Evolutionary conservation across 2,888 invertebrate genomes (phyloP), one percentile per base, ranked within the genome.

Genomic region (Lasius platythorax): DNA sequence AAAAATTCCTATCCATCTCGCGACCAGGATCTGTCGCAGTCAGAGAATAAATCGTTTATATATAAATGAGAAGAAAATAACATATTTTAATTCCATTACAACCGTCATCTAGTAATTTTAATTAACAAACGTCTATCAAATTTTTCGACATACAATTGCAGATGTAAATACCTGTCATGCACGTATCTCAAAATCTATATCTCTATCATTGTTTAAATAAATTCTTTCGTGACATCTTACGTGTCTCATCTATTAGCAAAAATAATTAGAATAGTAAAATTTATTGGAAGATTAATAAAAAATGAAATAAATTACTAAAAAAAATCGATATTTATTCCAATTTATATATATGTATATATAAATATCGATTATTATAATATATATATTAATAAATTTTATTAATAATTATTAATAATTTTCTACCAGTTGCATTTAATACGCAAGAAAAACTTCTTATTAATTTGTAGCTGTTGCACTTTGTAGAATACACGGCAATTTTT

Each of bases 1-100:
- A 72, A 70, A 63, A 63, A 82, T 50, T 61, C 68, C 58, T 79
- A 50, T 50, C 72, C 68, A 11, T 18, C 66, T 43, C 56, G 58
- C 15, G 23, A 23, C 40, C 23, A 23, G 23, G 15, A 3, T 43
- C 58, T 58, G 73, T 68, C 28, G 6, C 28, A 40, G 23, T 73
- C 58, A 43, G 43, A 43, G 43, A 73, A 79, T 33, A 73, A 58
- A 56, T 72, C 28, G 61, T 33, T 67, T 28, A 23, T 23, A 15
- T 43, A 15, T 3, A 58, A 12, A 28, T 33, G 0, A 33, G 37
- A 58, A 12, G 11, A 12, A 28, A 63, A 63, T 63, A 18, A 61
- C 0, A 75, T 43, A 12, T 23, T 6, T 4, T 23, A 63, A 61
- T 23, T 64, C 3, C 33, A 50, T 23, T 46, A 15, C 12, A 66